Conservation (phyloP, 2,888 invertebrate genomes). For the Dyspetes luteomarginatus region DNA sequence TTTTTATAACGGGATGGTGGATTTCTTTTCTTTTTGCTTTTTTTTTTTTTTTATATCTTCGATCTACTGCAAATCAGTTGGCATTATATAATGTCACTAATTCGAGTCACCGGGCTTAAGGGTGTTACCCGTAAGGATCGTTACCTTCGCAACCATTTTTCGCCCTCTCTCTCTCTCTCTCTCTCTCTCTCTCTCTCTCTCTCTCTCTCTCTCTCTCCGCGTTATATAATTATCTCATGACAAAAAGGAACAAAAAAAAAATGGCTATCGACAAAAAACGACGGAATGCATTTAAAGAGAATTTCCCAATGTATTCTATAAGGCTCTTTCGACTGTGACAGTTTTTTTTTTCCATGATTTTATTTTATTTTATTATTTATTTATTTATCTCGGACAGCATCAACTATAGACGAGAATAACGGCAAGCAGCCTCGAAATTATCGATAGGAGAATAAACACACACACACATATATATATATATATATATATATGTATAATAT, state of each 20-base stretch:
- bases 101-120: slow-evolving; percentile 33
- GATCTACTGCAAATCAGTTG: slow-evolving; percentile 13
- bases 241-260: no score
- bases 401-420: slow-evolving; percentile 46
- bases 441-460: slow-evolving; percentile 26
- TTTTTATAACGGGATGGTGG: not conserved
- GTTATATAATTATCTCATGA: slow-evolving; percentile 9
- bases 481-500: slow-evolving; percentile 6
- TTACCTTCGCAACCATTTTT: slow-evolving; percentile 17
- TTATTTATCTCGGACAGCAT: slow-evolving; percentile 34
- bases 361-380: slow-evolving; percentile 13
- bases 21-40: not conserved
- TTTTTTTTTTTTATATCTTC: slow-evolving; percentile 1
- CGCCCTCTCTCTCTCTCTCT: not conserved
- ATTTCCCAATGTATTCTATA: slow-evolving; percentile 48
- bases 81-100: slow-evolving; percentile 7
- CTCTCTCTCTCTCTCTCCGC: slow-evolving; percentile 33
- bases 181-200: not conserved
- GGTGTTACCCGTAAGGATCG: not conserved
- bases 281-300: slow-evolving; percentile 61
- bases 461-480: not conserved
- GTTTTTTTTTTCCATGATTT: slow-evolving; percentile 14
- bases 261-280: slow-evolving; percentile 55
- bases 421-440: slow-evolving; percentile 46
- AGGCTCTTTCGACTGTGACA: slow-evolving; percentile 25